Evolutionary conservation across 2,113 vertebrate genomes (phyloP), one percentile per base, ranked within the genome.

Genomic region (Noctilio leporinus): DNA sequence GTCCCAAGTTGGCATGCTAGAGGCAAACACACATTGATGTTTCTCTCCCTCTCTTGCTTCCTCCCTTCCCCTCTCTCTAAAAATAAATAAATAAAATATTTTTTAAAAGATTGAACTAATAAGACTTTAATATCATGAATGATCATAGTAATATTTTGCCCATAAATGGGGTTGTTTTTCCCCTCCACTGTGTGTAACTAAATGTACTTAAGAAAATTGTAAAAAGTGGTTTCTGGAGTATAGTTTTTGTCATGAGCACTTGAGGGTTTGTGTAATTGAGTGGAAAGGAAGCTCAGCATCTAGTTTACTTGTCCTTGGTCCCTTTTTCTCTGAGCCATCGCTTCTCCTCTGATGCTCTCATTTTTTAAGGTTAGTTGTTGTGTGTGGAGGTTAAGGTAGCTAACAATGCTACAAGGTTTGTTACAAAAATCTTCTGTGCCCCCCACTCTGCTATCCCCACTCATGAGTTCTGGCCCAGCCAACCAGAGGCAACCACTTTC

Each of bases 381-480:
- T 15, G 0, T n/a, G 15, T 3, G 17, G 22, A 59, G 4, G 85
- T 43, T 83, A 57, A 82, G 89, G 70, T 4, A 82, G 55, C 6
- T 30, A 40, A 40, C 19, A n/a, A 0, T 78, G 57, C 10, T 45
- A 20, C 15, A 67, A 40, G 49, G 22, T 26, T 40, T n/a, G 2
- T 86, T 53, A n/a, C 24, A 59, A 40, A 80, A 62, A 12, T 30
- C 59, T 47, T 38, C 49, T 5, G 0, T 1, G 9, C 16, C 15
- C 35, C 43, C 0, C 15, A 10, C 15, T 1, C 19, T 3, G 0
- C 57, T 45, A 10, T 30, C 43, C 59, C 16, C n/a, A 75, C 20
- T 35, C 47, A 47, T 16, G n/a, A 81, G 53, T 65, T 65, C 73
- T 24, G 65, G 43, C 20, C 86, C 5, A 0, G 35, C 20, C 86